A percentile compares a stretch with the other conserved stretches of the same genome.
Conservation (phyloP, 1,140 invertebrate species). For the Pachyrhynchus sulphureomaculatus region DNA sequence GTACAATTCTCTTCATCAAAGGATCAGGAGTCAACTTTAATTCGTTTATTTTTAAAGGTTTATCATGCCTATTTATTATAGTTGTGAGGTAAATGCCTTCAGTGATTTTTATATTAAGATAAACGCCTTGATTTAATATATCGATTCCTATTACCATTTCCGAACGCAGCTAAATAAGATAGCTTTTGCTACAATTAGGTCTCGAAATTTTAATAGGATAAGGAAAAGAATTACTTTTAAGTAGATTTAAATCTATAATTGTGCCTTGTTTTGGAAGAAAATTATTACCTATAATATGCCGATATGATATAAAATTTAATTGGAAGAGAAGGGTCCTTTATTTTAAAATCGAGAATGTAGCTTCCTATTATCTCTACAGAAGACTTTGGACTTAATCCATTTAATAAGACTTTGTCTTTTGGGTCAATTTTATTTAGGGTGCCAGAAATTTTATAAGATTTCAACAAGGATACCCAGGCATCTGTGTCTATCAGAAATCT, state of each 20-base stretch:
- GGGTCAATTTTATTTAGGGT: conserved; percentile 6
- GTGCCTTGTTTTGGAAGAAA: conserved; percentile 14
- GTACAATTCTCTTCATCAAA: conserved; percentile 13
- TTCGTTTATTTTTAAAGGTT: neutral
- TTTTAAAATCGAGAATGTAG: neutral
- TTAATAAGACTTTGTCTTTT: conserved; percentile 4
- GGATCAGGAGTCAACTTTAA: conserved; percentile 4
- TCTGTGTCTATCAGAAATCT: conserved; percentile 31
- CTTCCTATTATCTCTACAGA: conserved; percentile 7
- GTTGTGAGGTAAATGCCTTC: conserved; percentile 21
- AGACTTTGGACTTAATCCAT: conserved; percentile 16
- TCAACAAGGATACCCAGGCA: conserved; percentile 23
- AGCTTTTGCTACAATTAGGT: neutral
- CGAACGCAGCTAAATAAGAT: conserved; percentile 9
- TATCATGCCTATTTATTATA: conserved; percentile 27
- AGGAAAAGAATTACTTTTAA: conserved; percentile 1
- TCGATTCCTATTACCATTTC: conserved; percentile 25
- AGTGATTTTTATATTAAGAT: conserved; percentile 12
- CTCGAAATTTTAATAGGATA: neutral
- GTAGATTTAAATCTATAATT: conserved; percentile 7
- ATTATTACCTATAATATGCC: conserved; percentile 26
- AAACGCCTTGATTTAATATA: too few species aligned
- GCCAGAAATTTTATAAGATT: conserved; percentile 11
- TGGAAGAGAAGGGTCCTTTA: conserved; percentile 9
- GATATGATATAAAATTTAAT: conserved; percentile 29